These are phyloP conservation scores for Silurus asotus DNA, from an alignment of 2,113 vertebrate genomes.

Conservation along the genomic window DNA sequence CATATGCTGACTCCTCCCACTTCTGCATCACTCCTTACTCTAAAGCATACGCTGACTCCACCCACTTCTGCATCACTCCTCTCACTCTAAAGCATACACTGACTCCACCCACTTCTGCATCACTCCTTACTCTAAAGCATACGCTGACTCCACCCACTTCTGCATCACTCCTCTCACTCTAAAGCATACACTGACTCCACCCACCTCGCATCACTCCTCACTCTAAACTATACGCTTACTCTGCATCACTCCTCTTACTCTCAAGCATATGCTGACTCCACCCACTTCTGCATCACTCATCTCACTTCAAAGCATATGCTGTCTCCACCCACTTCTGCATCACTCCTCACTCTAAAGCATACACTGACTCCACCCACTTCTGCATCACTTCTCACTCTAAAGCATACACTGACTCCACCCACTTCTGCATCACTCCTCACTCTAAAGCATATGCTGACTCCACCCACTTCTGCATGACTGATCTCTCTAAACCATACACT, in stretches of 20 bases:
- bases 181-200: not conserved
- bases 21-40: not conserved
- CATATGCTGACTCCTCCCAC: too few relatives aligned
- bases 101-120: not conserved
- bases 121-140: not conserved
- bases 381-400: not conserved
- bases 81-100: not conserved
- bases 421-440: not conserved
- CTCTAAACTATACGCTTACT: not conserved
- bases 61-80: not conserved
- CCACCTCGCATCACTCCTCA: not conserved
- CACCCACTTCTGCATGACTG: not conserved
- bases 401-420: not conserved
- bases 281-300: not conserved
- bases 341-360: too few relatives aligned
- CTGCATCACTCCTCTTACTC: not conserved
- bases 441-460: not conserved
- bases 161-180: not conserved
- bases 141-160: not conserved
- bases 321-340: not conserved
- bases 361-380: not conserved
- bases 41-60: not conserved
- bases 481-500: not conserved
- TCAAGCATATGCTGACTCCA: not conserved
- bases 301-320: not conserved